Evolutionary conservation across 2,797 vertebrate species (phyloP).

Genomic region (Betta splendens): DNA sequence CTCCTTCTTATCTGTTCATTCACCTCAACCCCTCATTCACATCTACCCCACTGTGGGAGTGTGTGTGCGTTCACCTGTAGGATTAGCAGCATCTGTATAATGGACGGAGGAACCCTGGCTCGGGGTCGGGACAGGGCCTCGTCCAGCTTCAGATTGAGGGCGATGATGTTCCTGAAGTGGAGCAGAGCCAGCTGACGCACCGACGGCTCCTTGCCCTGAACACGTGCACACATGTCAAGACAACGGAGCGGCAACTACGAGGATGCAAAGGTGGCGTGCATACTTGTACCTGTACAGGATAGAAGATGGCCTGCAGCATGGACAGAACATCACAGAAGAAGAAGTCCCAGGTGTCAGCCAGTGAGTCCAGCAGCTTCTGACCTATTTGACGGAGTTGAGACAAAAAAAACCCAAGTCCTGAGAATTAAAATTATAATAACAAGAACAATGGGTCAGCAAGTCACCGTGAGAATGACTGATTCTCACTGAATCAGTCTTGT

Average conservation of each 20-base stretch:
- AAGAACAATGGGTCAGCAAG: slow-evolving; percentile 13
- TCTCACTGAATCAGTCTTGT: slow-evolving; percentile 8
- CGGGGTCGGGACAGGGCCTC: slow-evolving; percentile 91
- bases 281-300: slow-evolving; percentile 97
- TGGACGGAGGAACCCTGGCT: slow-evolving; percentile 92
- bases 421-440: slow-evolving; percentile 2
- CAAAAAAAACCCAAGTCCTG: background rate
- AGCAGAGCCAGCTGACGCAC: slow-evolving; percentile 93
- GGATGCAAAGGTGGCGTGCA: slow-evolving; percentile 53
- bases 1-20: slow-evolving; percentile 29
- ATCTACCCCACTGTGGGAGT: too few species aligned
- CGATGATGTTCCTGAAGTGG: slow-evolving; percentile 95
- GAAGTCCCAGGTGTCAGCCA: slow-evolving; percentile 98
- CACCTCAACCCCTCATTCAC: too few species aligned
- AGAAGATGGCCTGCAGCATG: slow-evolving; percentile 97
- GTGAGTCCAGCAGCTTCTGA: slow-evolving; percentile 95
- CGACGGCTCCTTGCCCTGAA: slow-evolving; percentile 94
- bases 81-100: slow-evolving; percentile 96
- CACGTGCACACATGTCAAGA: slow-evolving; percentile 25
- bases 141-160: slow-evolving; percentile 94
- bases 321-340: slow-evolving; percentile 97
- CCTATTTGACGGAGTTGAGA: slow-evolving; percentile 74
- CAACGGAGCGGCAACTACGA: background rate
- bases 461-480: slow-evolving; percentile 17
- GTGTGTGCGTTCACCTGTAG: slow-evolving; percentile 85